Evolutionary conservation across 1,140 invertebrate genomes (phyloP), one percentile per base, ranked within the genome.

Genomic region (Papilio machaon): DNA sequence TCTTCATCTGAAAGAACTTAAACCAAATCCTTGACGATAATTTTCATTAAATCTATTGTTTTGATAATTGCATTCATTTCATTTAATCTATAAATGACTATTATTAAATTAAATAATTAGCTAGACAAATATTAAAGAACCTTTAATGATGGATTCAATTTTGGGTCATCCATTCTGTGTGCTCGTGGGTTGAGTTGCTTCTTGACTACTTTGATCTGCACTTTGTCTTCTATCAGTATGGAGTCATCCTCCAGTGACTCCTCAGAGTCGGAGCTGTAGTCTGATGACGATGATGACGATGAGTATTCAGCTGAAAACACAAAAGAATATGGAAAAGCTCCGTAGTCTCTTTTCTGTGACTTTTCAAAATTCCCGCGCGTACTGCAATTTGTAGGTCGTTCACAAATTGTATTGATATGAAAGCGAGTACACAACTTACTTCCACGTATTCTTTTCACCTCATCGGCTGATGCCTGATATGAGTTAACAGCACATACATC

Each of bases 401-500:
- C 77, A 83, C 77, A 73, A 83, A 70, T 54, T 60, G 74, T 49
- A 54, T 17, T 67, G 52, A 74, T 49, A 54, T 17, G 52, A 75
- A 76, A 30, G 23, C 35, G 19, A 79, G 19, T 78, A 82, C 75
- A 77, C 82, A 58, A 81, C 49, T 87, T 78, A 92, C 92, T 91
- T 85, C 91, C 91, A 17, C 95, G 91, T 38, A 95, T 93, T 80
- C 94, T 90, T 82, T 95, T 95, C 47, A 94, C 95, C 82, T 95
- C 95, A 76, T 94, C 93, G 6, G 92, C 91, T 19, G 93, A 91
- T 15, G 95, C 95, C 82, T 94, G 92, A 84, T 95, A 95, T 0
- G 94, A 94, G 54, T 91, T 94, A n/a, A 95, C 92, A 10, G 94
- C 94, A 81, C 94, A 95, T 10, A 95, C 88, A 75, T 94, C 94